These are phyloP conservation scores for Heliconius melpomene DNA, from an alignment of 1,140 invertebrate species.

Conservation along the genomic window DNA sequence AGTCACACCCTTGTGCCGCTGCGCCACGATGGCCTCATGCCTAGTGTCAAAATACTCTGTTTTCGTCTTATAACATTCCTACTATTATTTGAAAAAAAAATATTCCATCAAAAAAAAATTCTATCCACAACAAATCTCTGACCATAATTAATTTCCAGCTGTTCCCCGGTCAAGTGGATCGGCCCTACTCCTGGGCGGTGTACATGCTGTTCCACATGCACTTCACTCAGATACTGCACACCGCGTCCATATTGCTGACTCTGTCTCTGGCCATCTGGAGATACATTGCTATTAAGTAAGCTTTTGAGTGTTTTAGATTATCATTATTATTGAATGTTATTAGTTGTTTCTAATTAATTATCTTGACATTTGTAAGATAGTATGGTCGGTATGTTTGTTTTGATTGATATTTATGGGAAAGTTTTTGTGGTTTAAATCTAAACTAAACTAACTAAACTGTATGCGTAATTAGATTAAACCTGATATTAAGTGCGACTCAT, in stretches of 20 bases:
- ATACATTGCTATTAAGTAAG: slow-evolving; percentile 82
- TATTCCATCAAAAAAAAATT: background rate
- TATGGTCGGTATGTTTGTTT: too few relatives aligned
- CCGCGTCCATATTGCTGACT: slow-evolving; percentile 93
- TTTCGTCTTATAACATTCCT: too few relatives aligned
- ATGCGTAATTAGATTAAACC: too few relatives aligned
- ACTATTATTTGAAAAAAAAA: background rate
- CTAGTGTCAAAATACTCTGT: too few relatives aligned
- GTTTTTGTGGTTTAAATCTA: too few relatives aligned
- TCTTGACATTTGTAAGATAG: background rate
- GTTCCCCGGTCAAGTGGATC: slow-evolving; percentile 80
- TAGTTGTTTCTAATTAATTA: slow-evolving; percentile 22
- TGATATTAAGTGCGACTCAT: too few relatives aligned
- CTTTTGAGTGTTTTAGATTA: slow-evolving; percentile 6
- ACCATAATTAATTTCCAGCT: slow-evolving; percentile 47
- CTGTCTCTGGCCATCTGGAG: slow-evolving; percentile 88
- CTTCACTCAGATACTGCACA: slow-evolving; percentile 90
- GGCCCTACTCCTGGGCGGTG: slow-evolving; percentile 86
- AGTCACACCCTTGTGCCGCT: too few relatives aligned
- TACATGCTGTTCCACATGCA: slow-evolving; percentile 88
- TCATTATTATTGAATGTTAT: slow-evolving; percentile 15
- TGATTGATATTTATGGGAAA: too few relatives aligned
- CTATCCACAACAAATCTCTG: background rate
- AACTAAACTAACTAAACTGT: too few relatives aligned
- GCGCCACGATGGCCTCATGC: too few relatives aligned